These are phyloP conservation scores for Lypha dubia DNA, from an alignment of 2,888 invertebrate genomes.

Conservation along the genomic window DNA sequence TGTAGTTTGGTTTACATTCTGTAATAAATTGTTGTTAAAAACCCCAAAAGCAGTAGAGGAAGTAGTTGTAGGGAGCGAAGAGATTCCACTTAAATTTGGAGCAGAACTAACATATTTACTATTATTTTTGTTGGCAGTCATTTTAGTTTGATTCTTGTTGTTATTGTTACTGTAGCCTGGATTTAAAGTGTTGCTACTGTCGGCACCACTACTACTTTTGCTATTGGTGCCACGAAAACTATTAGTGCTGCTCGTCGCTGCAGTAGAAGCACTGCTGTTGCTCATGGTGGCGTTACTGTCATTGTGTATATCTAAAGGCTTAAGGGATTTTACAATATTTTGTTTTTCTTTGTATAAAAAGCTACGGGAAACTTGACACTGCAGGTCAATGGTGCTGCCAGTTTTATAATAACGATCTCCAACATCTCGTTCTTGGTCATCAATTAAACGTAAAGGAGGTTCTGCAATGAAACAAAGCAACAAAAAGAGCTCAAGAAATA, in stretches of 20 bases:
- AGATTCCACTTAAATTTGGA: conserved; percentile 2
- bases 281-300: conserved; percentile 37
- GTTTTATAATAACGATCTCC: conserved; percentile 90
- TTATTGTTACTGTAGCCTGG: conserved; percentile 41
- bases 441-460: conserved; percentile 88
- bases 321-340: conserved; percentile 77
- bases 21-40: conserved; percentile 73
- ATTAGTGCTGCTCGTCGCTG: conserved; percentile 9
- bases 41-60: conserved; percentile 50
- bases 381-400: conserved; percentile 89
- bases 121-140: conserved; percentile 51
- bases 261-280: background rate
- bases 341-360: conserved; percentile 81
- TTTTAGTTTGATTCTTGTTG: conserved; percentile 71
- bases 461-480: conserved; percentile 83
- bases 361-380: conserved; percentile 85
- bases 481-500: conserved; percentile 18
- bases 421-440: conserved; percentile 88
- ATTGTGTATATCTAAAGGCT: conserved; percentile 64
- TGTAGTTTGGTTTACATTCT: conserved; percentile 68
- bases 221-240: conserved; percentile 34
- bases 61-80: conserved; percentile 1
- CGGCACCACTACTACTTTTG: background rate
- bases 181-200: conserved; percentile 30
- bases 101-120: conserved; percentile 17